phyloP scores from a whole-genome alignment of 2,797 vertebrate species.

The Epinephelus malabaricus region DNA sequence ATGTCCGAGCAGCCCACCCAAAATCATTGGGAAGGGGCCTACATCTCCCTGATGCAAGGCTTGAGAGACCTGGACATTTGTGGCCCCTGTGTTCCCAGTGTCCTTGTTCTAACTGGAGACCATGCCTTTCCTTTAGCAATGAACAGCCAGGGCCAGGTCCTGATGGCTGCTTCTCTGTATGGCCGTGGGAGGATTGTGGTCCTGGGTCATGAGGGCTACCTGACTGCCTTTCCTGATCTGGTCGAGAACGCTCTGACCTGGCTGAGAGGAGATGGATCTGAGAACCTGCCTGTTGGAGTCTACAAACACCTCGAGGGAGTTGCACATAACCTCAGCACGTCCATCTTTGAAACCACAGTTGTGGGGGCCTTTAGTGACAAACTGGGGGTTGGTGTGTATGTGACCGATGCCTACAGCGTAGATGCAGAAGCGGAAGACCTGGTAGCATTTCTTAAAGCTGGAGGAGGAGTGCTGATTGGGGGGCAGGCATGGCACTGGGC shows the following conservation, averaged over 20 bases:
- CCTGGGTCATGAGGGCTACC: constrained; percentile 85
- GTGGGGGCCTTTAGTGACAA: constrained; percentile 48
- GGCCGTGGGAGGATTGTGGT: constrained; percentile 86
- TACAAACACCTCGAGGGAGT: constrained; percentile 67
- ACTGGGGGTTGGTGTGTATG: constrained; percentile 78
- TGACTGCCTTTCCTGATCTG: constrained; percentile 77
- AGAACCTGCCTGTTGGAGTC: constrained; percentile 65
- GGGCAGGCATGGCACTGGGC: constrained; percentile 92
- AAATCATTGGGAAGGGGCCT: no score
- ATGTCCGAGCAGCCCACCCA: no score
- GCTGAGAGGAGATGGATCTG: constrained; percentile 76
- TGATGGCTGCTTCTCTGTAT: constrained; percentile 88
- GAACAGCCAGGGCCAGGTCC: constrained; percentile 81
- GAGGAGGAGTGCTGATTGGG: constrained; percentile 90
- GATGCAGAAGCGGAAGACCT: constrained; percentile 64
- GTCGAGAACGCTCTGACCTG: constrained; percentile 86
- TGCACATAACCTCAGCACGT: constrained; percentile 65
- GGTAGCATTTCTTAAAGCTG: constrained; percentile 86
- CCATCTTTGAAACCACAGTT: constrained; percentile 59
- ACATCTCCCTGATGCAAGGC: no score
- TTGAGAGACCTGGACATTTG: no score
- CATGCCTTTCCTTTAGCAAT: constrained; percentile 71
- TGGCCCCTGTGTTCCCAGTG: no score
- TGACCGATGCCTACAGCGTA: constrained; percentile 81
- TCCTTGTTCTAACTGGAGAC: no score